Evolutionary conservation across 1,140 invertebrate genomes (phyloP), one percentile per base, ranked within the genome.

Genomic region (Pollicipes pollicipes): DNA sequence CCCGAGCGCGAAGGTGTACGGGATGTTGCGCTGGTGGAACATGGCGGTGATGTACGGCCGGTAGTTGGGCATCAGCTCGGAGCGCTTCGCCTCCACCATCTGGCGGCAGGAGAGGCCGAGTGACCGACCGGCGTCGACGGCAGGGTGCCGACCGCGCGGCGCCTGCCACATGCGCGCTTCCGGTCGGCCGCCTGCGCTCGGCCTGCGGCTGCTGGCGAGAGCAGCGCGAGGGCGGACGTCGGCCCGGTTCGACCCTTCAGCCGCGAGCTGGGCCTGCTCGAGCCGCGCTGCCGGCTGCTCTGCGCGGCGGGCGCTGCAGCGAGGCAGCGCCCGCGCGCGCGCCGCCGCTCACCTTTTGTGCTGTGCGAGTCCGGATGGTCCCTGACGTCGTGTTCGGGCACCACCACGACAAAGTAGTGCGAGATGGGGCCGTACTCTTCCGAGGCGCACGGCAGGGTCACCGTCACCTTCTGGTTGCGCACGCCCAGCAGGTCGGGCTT

Each of bases 391-490:
- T 93, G 89, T 75, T 94, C 89, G 0, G 95, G 95, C 17, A 98
- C 93, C 63, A 99, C 95, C 74, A 98, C 88, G 71, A 99, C 79
- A 79, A 90, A 97, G 80, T 99, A 99, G 83, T 98, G 94, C 69
- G 91, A 94, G 72, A 99, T 97, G 0, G 93, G 95, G n/a, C 97
- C 97, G 78, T 97, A 97, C 80, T 97, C 95, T 82, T 98, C 95
- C 0, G 93, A 96, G 0, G 97, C 95, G 82, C 93, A 91, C 3
- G 92, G 91, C 75, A 98, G 79, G 73, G 93, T 91, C 26, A 98
- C 90, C 69, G 88, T 87, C 73, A 97, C 92, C 80, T 92, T 90
- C 77, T 86, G 84, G 77, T 89, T 89, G 29, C 91, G 86, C 68
- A 93, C 90, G 3, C 90, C 90, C 77, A 91, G 93, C 77, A 95